Percentiles rank a stretch among this genome's conserved stretches.
These are phyloP conservation scores for Proterorhinus semilunaris DNA, from an alignment of 2,113 vertebrate species.

Conservation along the genomic window DNA sequence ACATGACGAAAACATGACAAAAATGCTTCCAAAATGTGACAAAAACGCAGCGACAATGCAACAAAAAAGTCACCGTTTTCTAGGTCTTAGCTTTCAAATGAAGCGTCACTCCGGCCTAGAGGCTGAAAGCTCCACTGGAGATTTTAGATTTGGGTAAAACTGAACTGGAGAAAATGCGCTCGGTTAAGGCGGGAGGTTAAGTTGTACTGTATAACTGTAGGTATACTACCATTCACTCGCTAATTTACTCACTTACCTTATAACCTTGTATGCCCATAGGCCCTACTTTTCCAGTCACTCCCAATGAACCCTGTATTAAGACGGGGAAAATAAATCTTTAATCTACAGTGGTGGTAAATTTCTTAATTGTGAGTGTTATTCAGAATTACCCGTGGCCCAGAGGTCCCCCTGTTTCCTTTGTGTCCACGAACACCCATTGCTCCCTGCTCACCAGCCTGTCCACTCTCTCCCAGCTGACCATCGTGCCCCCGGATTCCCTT, in stretches of 20 bases:
- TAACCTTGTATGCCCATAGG: slow-evolving; percentile 88
- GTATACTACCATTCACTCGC: no score
- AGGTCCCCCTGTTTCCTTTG: slow-evolving; percentile 92
- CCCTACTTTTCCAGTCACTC: slow-evolving; percentile 88
- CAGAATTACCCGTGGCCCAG: slow-evolving; percentile 83
- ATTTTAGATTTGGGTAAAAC: no score
- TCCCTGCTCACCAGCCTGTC: slow-evolving; percentile 82
- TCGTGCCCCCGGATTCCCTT: slow-evolving; percentile 91
- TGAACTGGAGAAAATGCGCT: no score
- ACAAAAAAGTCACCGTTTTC: no score
- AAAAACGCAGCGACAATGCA: no score
- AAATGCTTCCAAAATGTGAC: no score
- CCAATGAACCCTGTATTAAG: slow-evolving; percentile 83
- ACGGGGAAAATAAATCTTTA: slow-evolving; percentile 1
- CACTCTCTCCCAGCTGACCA: slow-evolving; percentile 88
- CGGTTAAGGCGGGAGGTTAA: no score
- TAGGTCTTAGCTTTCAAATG: no score
- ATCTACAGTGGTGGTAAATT: neutral
- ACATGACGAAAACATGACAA: no score
- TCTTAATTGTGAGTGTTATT: slow-evolving; percentile 9
- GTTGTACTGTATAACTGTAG: neutral
- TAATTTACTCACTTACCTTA: slow-evolving; percentile 69
- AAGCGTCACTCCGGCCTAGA: no score
- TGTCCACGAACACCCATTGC: slow-evolving; percentile 84
- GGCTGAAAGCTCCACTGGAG: no score